These are phyloP conservation scores for Cydia fagiglandana DNA, from an alignment of 1,140 invertebrate species.

Conservation along the genomic window DNA sequence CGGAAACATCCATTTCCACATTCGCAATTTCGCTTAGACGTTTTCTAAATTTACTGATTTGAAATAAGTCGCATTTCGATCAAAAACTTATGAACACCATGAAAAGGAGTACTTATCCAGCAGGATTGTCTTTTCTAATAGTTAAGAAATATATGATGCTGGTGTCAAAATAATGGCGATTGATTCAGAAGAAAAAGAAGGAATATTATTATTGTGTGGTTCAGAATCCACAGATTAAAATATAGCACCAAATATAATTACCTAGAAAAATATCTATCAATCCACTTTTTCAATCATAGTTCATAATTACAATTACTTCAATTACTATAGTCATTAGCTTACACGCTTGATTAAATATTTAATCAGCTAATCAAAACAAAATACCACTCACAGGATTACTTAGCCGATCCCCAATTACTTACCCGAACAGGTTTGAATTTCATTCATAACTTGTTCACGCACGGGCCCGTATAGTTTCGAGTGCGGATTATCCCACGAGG, in stretches of 20 bases:
- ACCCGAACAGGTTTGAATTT: slow-evolving; percentile 1
- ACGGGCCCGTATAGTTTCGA: neutral
- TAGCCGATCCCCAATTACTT: slow-evolving; percentile 14
- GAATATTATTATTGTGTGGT: too few relatives aligned
- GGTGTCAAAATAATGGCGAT: too few relatives aligned
- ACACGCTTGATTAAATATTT: neutral
- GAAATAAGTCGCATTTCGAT: neutral
- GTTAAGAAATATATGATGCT: too few relatives aligned
- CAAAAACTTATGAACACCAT: neutral
- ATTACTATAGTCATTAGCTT: neutral
- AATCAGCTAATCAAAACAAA: neutral
- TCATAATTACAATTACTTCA: too few relatives aligned
- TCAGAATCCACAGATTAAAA: too few relatives aligned
- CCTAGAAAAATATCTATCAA: too few relatives aligned
- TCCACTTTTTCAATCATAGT: too few relatives aligned
- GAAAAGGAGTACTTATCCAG: neutral
- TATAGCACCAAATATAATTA: too few relatives aligned
- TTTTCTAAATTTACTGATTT: neutral
- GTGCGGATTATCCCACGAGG: slow-evolving; percentile 42
- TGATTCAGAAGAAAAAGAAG: too few relatives aligned
- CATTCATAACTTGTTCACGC: slow-evolving; percentile 19
- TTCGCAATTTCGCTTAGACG: neutral
- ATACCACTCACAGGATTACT: slow-evolving; percentile 15
- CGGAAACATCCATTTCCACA: neutral
- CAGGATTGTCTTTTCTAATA: neutral